Evolutionary conservation across 2,113 vertebrate genomes (phyloP).

Genomic region (Cygnus buccinator): DNA sequence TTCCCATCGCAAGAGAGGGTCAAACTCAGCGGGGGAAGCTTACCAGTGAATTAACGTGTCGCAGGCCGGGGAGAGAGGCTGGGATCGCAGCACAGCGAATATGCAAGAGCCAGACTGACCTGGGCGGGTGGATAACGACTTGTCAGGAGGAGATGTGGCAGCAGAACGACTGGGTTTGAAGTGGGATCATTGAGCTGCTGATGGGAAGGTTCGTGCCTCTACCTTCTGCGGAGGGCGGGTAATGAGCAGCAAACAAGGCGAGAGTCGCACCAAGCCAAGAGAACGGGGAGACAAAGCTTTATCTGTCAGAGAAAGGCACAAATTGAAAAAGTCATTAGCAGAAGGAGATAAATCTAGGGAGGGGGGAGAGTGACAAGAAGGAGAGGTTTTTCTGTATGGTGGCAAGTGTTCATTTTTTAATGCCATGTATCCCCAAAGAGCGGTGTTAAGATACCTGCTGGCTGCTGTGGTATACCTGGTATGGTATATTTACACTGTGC

Average conservation of each 20-base stretch:
- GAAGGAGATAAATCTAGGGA: slow-evolving; percentile 51
- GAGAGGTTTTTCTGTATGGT: slow-evolving; percentile 5
- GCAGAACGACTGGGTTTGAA: slow-evolving; percentile 59
- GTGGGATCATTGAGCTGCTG: slow-evolving; percentile 73
- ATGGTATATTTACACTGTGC: background rate
- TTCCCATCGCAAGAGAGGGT: background rate
- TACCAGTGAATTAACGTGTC: background rate
- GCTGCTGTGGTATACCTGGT: background rate
- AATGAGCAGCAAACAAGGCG: slow-evolving; percentile 65
- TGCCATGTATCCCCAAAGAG: background rate
- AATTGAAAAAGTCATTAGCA: slow-evolving; percentile 70
- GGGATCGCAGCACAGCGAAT: background rate
- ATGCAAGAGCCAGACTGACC: slow-evolving; percentile 22
- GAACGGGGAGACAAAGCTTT: slow-evolving; percentile 65
- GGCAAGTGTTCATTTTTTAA: slow-evolving; percentile 34
- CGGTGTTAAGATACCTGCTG: background rate
- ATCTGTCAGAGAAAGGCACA: slow-evolving; percentile 39
- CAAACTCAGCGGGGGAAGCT: background rate
- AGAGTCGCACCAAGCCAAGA: slow-evolving; percentile 50
- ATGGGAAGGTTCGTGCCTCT: slow-evolving; percentile 64
- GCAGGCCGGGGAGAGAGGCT: slow-evolving; percentile 10
- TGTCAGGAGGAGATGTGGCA: slow-evolving; percentile 65
- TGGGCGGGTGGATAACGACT: slow-evolving; percentile 40
- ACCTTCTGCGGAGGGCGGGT: slow-evolving; percentile 64
- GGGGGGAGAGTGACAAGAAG: slow-evolving; percentile 10